Evolutionary conservation across 2,113 vertebrate species (phyloP).

Genomic region (Dinomys branickii): DNA sequence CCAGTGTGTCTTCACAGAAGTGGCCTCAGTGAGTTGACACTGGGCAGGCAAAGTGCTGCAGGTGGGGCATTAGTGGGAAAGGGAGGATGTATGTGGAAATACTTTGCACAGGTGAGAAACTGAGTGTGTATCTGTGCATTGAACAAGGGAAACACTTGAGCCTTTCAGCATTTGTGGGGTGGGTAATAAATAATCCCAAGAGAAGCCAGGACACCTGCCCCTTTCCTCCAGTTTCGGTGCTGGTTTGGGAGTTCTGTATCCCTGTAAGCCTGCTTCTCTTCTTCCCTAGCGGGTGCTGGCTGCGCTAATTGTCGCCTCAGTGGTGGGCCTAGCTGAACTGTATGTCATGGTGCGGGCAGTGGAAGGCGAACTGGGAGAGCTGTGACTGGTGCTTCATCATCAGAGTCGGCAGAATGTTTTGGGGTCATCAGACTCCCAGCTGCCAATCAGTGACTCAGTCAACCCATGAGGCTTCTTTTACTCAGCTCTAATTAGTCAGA

Average conservation of each 20-base stretch:
- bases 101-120: background rate
- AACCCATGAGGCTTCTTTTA: background rate
- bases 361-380: slow-evolving; percentile 95
- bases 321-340: slow-evolving; percentile 97
- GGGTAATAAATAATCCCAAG: background rate
- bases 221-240: background rate
- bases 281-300: slow-evolving; percentile 89
- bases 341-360: slow-evolving; percentile 96
- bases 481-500: slow-evolving; percentile 15
- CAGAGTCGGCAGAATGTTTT: slow-evolving; percentile 14
- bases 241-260: background rate
- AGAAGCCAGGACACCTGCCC: background rate
- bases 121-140: background rate
- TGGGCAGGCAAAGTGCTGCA: background rate
- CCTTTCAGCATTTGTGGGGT: background rate
- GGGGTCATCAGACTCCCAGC: background rate
- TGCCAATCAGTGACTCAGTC: background rate
- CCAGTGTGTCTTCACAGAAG: slow-evolving; percentile 95
- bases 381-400: slow-evolving; percentile 76
- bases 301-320: slow-evolving; percentile 94
- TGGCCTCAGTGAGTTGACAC: slow-evolving; percentile 88
- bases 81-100: background rate
- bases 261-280: background rate
- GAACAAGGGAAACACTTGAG: background rate
- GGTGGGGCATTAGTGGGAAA: background rate